phyloP scores from a whole-genome alignment of 2,113 vertebrate species.

The Oreamnos americanus region DNA sequence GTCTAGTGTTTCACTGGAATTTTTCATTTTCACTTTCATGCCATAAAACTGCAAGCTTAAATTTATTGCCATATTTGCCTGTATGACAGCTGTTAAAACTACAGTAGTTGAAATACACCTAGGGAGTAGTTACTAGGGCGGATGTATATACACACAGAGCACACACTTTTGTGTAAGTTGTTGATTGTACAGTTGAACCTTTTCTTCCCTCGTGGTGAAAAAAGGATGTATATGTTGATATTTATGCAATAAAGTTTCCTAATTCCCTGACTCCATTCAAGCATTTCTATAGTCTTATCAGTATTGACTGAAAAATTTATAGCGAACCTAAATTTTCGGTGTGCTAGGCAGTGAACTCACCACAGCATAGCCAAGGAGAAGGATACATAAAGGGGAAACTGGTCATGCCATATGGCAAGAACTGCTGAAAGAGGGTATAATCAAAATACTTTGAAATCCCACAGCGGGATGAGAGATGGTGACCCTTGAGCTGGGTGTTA shows the following conservation, averaged over 20 bases:
- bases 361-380: background rate
- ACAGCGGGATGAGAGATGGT: background rate
- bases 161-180: background rate
- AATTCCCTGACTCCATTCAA: background rate
- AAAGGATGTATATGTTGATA: background rate
- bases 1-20: slow-evolving; percentile 60
- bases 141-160: background rate
- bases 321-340: background rate
- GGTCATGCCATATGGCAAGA: background rate
- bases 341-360: background rate
- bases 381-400: background rate
- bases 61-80: slow-evolving; percentile 73
- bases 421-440: slow-evolving; percentile 12
- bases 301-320: background rate
- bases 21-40: slow-evolving; percentile 64
- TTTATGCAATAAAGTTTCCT: background rate
- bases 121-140: slow-evolving; percentile 52
- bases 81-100: slow-evolving; percentile 62
- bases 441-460: slow-evolving; percentile 18
- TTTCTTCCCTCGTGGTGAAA: background rate
- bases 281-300: background rate
- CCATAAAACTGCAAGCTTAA: slow-evolving; percentile 70
- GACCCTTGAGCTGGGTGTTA: background rate
- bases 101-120: slow-evolving; percentile 58
- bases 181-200: slow-evolving; percentile 26